A percentile compares a stretch with the other conserved stretches of the same genome.
Evolutionary conservation across 2,113 vertebrate genomes (phyloP).

Genomic region (Chlorodrepanis virens): DNA sequence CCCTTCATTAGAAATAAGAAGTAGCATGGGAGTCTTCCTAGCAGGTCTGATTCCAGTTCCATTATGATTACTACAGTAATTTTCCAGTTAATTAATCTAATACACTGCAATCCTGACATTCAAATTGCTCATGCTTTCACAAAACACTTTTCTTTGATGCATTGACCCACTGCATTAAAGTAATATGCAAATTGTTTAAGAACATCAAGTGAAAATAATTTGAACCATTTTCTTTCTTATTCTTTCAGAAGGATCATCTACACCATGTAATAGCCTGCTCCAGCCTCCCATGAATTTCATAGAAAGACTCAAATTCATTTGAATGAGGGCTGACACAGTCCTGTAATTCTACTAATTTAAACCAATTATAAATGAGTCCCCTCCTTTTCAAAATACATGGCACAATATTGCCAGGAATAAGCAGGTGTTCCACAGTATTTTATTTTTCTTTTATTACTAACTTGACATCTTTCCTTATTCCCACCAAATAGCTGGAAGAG

Average conservation of each 20-base stretch:
- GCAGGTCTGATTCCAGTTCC: not conserved
- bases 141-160: not conserved
- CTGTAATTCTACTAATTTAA: slow-evolving; percentile 5
- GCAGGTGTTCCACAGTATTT: not conserved
- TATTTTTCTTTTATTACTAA: slow-evolving; percentile 2
- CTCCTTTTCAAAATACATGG: not conserved
- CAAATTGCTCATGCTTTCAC: not conserved
- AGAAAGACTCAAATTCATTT: not conserved
- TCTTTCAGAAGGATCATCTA: not conserved
- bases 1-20: not conserved
- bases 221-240: not conserved
- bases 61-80: not conserved
- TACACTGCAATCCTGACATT: not conserved
- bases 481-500: not conserved
- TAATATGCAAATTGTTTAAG: slow-evolving; percentile 2
- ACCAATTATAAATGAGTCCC: not conserved
- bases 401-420: not conserved
- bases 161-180: not conserved
- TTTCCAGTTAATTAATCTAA: slow-evolving; percentile 28
- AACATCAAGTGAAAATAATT: not conserved
- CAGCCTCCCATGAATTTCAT: not conserved
- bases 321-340: not conserved
- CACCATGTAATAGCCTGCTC: not conserved
- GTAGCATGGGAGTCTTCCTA: not conserved
- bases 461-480: not conserved